phyloP scores from a whole-genome alignment of 64 coral and sea anemone species.

The Platygyra sinensis region DNA sequence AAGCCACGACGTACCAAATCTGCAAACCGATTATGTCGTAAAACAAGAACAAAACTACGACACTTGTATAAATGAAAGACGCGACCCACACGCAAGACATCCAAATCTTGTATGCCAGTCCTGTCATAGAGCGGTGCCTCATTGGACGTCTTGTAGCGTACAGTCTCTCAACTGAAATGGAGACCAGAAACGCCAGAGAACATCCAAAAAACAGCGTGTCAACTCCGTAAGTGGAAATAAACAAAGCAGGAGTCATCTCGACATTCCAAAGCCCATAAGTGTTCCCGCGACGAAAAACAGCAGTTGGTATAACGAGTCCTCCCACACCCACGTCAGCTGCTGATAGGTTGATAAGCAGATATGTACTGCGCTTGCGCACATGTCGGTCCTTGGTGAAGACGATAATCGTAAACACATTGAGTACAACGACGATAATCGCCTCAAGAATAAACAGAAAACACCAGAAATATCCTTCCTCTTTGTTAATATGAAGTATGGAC shows the following conservation, averaged over 20 bases:
- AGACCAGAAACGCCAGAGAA: conserved; percentile 19
- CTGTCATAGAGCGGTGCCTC: not conserved
- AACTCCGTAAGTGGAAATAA: not conserved
- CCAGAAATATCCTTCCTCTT: conserved; percentile 13
- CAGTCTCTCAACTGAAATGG: conserved; percentile 35
- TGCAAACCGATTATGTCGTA: not conserved
- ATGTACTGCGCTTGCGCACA: conserved; percentile 21
- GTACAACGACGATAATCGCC: not conserved
- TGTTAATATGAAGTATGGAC: not conserved
- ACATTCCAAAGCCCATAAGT: conserved; percentile 9
- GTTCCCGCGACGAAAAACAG: conserved; percentile 6
- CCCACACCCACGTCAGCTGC: not conserved
- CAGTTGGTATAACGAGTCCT: not conserved
- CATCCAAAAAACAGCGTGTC: conserved; percentile 15
- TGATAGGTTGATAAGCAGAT: conserved; percentile 30
- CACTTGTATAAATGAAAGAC: not conserved
- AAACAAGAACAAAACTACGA: not conserved
- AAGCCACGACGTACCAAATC: conserved; percentile 1
- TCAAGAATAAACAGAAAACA: conserved; percentile 6
- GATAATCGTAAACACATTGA: conserved; percentile 1
- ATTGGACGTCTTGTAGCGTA: conserved; percentile 28
- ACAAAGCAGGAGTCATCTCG: not conserved
- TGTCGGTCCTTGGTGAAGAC: not conserved
- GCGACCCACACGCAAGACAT: not conserved
- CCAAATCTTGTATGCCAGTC: not conserved